Evolutionary conservation across 2,113 vertebrate genomes (phyloP), one percentile per base, ranked within the genome.

Genomic region (Xenopus laevis): DNA sequence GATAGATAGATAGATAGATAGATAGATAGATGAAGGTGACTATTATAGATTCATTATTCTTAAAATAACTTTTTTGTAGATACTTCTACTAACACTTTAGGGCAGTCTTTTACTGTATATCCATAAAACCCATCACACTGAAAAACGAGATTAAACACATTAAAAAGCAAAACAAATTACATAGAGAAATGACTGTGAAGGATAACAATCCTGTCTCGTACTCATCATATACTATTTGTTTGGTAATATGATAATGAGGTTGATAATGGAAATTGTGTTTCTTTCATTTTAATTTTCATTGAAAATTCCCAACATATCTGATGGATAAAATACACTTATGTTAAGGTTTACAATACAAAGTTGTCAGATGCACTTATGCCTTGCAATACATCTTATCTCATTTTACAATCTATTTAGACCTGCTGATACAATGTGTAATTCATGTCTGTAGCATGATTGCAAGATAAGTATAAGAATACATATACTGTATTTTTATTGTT

Each of bases 391-490:
- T n/a, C n/a, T n/a, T n/a, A n/a, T 79, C 44, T 0, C 77, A 18
- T 1, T 65, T 68, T 70, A 70, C 13, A 61, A 0, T 78, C 84
- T 73, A 50, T 73, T 17, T 65, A 0, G 1, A 63, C 58, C 75
- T 10, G 77, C 67, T 2, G 15, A 45, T 13, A 1, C 65, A 55
- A 1, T 79, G 66, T 75, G 27, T 60, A 78, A 52, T 81, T 75
- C 77, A 21, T 1, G 62, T 40, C 33, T 40, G 20, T 79, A 12
- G n/a, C 65, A 64, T 70, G 10, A 18, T 53, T n/a, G 53, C 17
- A 77, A 82, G 86, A 86, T 84, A 84, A 87, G 83, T 79, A 0
- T 4, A 1, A 52, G 66, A 81, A 78, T 10, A 81, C 71, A 6
- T 79, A 72, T 75, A 79, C 78, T 79, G 68, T 67, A n/a, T 44